Conservation (phyloP, 2,113 vertebrate genomes). For the Paraplagusia blochii region DNA sequence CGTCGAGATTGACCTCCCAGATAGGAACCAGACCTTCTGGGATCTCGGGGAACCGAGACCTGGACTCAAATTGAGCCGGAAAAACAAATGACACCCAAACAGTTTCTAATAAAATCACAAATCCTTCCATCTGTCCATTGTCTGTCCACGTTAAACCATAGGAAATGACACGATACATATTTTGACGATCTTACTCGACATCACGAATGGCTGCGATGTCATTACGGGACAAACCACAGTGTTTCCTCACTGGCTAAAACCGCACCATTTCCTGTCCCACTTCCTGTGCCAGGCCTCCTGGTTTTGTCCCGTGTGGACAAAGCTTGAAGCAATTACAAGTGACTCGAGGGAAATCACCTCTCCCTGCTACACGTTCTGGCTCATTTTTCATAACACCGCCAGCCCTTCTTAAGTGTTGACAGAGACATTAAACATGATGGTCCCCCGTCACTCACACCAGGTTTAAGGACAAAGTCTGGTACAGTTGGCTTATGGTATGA, state of each 20-base stretch:
- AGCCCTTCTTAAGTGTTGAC: slow-evolving; percentile 64
- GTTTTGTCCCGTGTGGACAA: slow-evolving; percentile 61
- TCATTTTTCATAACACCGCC: slow-evolving; percentile 68
- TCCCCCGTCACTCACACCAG: slow-evolving; percentile 37
- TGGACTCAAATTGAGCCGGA: slow-evolving; percentile 10
- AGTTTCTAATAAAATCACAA: background rate
- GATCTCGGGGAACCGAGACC: slow-evolving; percentile 21
- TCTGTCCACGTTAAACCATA: background rate
- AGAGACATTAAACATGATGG: slow-evolving; percentile 63
- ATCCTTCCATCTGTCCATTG: background rate
- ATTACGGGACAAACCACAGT: slow-evolving; percentile 19
- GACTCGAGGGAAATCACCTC: slow-evolving; percentile 67
- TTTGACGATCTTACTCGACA: background rate
- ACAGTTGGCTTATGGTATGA: background rate
- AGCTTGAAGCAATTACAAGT: slow-evolving; percentile 74
- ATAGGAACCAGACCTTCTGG: slow-evolving; percentile 58
- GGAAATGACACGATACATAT: background rate
- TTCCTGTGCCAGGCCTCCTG: slow-evolving; percentile 65
- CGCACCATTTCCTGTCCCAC: slow-evolving; percentile 69
- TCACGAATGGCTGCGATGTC: background rate
- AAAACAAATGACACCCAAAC: slow-evolving; percentile 14
- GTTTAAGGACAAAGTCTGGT: slow-evolving; percentile 13
- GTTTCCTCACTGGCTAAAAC: slow-evolving; percentile 54
- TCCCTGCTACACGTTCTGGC: slow-evolving; percentile 43
- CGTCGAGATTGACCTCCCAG: slow-evolving; percentile 47